Base-by-base conservation (phyloP, 2,113 vertebrate genomes). In the Sylvilagus bachmani region DNA sequence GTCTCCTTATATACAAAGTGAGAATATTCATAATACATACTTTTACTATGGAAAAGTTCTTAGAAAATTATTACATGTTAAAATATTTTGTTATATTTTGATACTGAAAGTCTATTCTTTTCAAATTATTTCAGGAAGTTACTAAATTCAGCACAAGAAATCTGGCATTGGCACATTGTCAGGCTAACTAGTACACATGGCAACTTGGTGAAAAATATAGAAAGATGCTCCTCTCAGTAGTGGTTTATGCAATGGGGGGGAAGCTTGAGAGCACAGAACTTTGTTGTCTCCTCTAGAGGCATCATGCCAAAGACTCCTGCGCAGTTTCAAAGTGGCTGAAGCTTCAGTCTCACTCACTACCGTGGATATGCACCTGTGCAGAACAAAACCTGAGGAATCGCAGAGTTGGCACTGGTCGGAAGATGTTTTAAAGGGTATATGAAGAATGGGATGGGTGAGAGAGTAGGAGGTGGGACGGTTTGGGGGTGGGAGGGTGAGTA, bases 101-200 rank as follows among this genome's bases (percentile, higher is more conserved):
- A 88, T 79, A 49, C 44, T n/a, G 1, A 25, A 58, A 25, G 77
- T 90, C 16, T 86, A 22, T 92, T 81, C 14, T 94, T 86, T 93
- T n/a, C 31, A 49, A 51, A 14, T 80, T 90, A 21, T 16, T 92
- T 89, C 49, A 49, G 31, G 64, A 83, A 77, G 33, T 38, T 49
- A 86, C 27, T 70, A 80, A 49, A 36, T 83, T 85, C 69, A 69
- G 2, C n/a, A 12, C 19, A 22, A 88, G 49, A 87, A 95, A 64
- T 6, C 27, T 61, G 33, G n/a, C 1, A 6, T 10, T 75, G 19
- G 62, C 55, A 58, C 36, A 24, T 6, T 73, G 38, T 62, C 64
- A 73, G 55, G 51, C 9, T 61, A 73, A 62, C 3, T 8, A 58
- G 66, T 16, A 81, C 22, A 71, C 17, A 5, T 29, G 16, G 0